Evolutionary conservation across 2,888 invertebrate genomes (phyloP), one percentile per base, ranked within the genome.

Genomic region (Caenorhabditis imperialis): DNA sequence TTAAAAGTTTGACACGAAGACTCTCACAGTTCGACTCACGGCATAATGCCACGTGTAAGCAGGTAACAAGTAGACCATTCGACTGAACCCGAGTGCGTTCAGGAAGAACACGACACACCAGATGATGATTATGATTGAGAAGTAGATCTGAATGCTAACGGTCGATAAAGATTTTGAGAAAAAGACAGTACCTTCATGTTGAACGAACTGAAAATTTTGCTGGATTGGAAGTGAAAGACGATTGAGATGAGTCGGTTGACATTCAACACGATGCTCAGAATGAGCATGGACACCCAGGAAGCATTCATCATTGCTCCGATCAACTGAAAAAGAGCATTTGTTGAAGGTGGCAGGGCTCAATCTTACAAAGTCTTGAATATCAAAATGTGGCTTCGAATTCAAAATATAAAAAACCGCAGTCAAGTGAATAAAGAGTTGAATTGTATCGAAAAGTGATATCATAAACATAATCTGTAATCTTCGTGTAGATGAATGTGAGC

Each of bases 21-120:
- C 47, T 44, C 54, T 58, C 37, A 51, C 47, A 51, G 20, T 50
- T 51, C 38, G 51, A 75, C 74, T 63, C 55, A 77, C 78, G 53
- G 53, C 63, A 51, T 79, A 79, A 50, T 79, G 79, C 70, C 73
- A 79, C 18, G 79, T 79, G 23, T 79, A 79, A 10, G 77, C 44
- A 7, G 77, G 77, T 7, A 79, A 47, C 14, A 79, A 42, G 30
- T 79, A 79, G 27, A 71, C 75, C 57, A 77, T 71, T n/a, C 55
- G 60, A 58, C 79, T 77, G 37, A 62, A 63, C 0, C 73, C 70
- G 18, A 47, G 18, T 5, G 58, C 33, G 54, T 79, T 69, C 18
- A 77, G n/a, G 3, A 50, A 55, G 25, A 75, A 70, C 6, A 79
- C 57, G 8, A 67, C 25, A 30, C 50, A 12, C 65, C 77, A 79